Evolutionary conservation across 2,888 invertebrate genomes (phyloP).

Genomic region (Ennomos quercinarius): DNA sequence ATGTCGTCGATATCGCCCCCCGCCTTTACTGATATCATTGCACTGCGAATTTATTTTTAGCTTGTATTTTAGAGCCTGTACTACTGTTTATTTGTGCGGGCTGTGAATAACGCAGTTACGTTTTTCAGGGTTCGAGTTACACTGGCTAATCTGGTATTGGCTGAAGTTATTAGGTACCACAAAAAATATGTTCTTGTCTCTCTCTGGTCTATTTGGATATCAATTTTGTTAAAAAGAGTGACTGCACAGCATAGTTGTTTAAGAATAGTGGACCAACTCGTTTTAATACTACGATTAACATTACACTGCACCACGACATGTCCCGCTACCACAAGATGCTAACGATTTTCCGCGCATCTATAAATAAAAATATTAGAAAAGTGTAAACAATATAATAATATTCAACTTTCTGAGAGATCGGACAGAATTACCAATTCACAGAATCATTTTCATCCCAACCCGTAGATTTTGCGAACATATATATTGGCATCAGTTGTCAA

Average conservation of each 20-base stretch:
- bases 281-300: no score
- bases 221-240: not conserved
- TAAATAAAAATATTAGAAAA: no score
- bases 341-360: no score
- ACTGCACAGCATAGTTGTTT: no score
- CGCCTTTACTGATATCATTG: constrained; percentile 58
- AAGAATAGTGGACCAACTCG: no score
- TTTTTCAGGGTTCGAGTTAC: not conserved
- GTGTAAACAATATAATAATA: no score
- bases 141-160: not conserved
- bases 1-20: constrained; percentile 65
- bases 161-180: no score
- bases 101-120: constrained; percentile 14
- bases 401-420: not conserved
- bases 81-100: constrained; percentile 33
- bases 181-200: no score
- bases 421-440: constrained; percentile 4
- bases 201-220: not conserved
- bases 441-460: constrained; percentile 9
- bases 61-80: constrained; percentile 25
- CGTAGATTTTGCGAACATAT: constrained; percentile 28
- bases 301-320: no score
- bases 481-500: constrained; percentile 47
- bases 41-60: constrained; percentile 51
- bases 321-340: no score